Evolutionary conservation across 2,797 vertebrate genomes (phyloP).

Genomic region (Selene dorsalis): DNA sequence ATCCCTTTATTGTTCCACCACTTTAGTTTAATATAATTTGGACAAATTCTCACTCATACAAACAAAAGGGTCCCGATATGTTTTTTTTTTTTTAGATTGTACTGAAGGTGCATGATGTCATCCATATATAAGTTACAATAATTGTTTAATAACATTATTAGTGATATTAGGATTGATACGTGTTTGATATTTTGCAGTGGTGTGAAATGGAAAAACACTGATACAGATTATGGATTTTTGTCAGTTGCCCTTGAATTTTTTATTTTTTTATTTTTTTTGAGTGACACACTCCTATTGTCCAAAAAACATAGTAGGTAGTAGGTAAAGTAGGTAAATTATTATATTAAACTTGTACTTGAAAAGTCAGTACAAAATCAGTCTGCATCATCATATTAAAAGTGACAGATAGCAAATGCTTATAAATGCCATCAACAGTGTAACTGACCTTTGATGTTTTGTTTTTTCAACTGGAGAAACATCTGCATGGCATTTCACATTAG

Average conservation of each 20-base stretch:
- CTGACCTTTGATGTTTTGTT: slow-evolving; percentile 53
- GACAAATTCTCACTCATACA: neutral
- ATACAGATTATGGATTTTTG: too few relatives aligned
- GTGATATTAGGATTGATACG: neutral
- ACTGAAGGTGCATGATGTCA: neutral
- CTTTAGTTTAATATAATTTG: neutral
- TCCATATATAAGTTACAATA: neutral
- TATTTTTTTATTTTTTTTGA: too few relatives aligned
- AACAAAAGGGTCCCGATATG: neutral
- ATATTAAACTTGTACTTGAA: slow-evolving; percentile 1
- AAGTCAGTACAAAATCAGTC: slow-evolving; percentile 1
- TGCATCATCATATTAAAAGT: slow-evolving; percentile 6
- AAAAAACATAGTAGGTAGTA: too few relatives aligned
- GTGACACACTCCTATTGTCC: neutral
- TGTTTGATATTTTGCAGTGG: neutral
- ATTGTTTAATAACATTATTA: neutral
- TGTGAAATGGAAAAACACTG: neutral
- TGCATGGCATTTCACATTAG: slow-evolving; percentile 27
- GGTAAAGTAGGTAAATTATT: neutral
- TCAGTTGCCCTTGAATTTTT: too few relatives aligned
- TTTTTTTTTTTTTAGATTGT: neutral
- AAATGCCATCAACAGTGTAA: slow-evolving; percentile 40
- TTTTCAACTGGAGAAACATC: slow-evolving; percentile 32
- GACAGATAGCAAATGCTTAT: slow-evolving; percentile 14
- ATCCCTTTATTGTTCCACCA: neutral